Percentiles rank a stretch among this genome's conserved stretches.
Evolutionary conservation across 1,140 invertebrate genomes (phyloP).

Genomic region (Lasioglossum baleicum): DNA sequence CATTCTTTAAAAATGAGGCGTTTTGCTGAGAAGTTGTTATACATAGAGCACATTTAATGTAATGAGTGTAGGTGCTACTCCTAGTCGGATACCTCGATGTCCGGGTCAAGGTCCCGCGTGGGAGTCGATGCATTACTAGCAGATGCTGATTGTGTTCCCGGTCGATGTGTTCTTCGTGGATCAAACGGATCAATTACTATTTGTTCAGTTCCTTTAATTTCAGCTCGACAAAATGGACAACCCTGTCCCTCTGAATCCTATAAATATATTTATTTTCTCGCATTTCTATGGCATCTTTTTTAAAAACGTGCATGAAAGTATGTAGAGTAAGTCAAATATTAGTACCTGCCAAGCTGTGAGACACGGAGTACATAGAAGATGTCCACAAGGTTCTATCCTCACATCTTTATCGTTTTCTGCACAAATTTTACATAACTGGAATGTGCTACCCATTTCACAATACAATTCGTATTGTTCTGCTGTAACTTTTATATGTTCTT

Average conservation of each 20-base stretch:
- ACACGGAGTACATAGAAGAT: slow-evolving; percentile 98
- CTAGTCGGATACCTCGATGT: slow-evolving; percentile 86
- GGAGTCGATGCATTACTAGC: slow-evolving; percentile 79
- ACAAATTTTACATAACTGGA: slow-evolving; percentile 99
- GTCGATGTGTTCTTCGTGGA: slow-evolving; percentile 85
- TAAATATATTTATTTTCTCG: too few relatives aligned
- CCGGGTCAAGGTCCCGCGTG: slow-evolving; percentile 86
- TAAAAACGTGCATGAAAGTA: too few relatives aligned
- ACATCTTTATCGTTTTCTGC: slow-evolving; percentile 99
- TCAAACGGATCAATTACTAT: slow-evolving; percentile 95
- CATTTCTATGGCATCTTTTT: too few relatives aligned
- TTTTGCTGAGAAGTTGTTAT: slow-evolving; percentile 68
- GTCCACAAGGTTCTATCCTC: slow-evolving; percentile 98
- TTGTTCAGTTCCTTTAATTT: slow-evolving; percentile 99
- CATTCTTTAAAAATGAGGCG: slow-evolving; percentile 66
- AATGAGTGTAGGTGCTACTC: slow-evolving; percentile 71
- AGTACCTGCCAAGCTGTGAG: slow-evolving; percentile 96
- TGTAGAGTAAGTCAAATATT: too few relatives aligned
- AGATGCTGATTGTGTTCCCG: slow-evolving; percentile 76
- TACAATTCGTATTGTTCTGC: slow-evolving; percentile 99
- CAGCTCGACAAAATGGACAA: slow-evolving; percentile 99
- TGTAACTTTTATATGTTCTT: slow-evolving; percentile 99
- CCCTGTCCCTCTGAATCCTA: slow-evolving; percentile 98
- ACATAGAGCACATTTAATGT: slow-evolving; percentile 69
- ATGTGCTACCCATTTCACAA: slow-evolving; percentile 99